Conservation (phyloP, 2,113 vertebrate species). For the Nerophis lumbriciformis region DNA sequence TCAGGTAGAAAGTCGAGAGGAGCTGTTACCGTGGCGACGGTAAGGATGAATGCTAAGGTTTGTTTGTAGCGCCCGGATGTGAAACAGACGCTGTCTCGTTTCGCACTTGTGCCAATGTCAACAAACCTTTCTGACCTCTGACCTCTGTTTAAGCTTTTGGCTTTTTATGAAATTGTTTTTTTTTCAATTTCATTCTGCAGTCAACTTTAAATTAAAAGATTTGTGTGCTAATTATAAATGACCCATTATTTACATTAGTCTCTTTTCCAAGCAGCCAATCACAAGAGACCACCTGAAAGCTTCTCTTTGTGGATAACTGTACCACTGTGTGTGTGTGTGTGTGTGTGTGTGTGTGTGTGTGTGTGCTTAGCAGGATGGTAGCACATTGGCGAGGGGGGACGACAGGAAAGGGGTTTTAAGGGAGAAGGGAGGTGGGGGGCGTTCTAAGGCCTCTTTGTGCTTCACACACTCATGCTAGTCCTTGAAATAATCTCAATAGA, state of each 20-base stretch:
- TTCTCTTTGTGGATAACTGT: neutral
- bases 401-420: constrained; percentile 34
- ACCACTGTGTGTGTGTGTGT: neutral
- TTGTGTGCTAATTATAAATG: neutral
- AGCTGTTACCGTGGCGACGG: neutral
- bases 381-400: constrained; percentile 16
- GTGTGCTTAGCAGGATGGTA: constrained; percentile 14
- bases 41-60: neutral
- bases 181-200: neutral
- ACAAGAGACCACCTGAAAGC: neutral
- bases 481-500: no score
- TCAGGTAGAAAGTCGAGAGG: neutral
- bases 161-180: neutral
- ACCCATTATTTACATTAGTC: no score
- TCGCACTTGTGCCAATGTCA: neutral
- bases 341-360: constrained; percentile 1
- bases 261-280: no score
- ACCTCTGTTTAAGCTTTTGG: neutral
- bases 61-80: neutral
- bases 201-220: neutral
- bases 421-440: neutral
- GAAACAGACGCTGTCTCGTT: neutral
- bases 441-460: constrained; percentile 52
- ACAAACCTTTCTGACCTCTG: constrained; percentile 1
- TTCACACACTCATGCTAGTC: neutral